Base-by-base conservation (phyloP, 2,888 invertebrate genomes). In the Thumatha senex region DNA sequence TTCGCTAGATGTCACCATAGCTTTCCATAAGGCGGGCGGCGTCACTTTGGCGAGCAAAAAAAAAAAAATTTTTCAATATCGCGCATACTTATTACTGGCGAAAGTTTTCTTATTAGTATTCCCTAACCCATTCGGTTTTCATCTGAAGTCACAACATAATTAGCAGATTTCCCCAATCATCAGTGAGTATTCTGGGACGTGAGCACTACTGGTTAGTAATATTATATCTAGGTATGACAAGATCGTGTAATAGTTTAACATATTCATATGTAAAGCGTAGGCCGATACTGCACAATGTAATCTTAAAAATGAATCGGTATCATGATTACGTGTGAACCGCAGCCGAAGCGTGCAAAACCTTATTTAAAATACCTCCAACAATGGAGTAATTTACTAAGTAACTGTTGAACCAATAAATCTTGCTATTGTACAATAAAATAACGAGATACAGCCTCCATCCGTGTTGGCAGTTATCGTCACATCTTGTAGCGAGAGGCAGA, bases 371-470 rank as follows among this genome's bases (percentile, higher is more conserved):
- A 62, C 45, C 53, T 51, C 49, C 59, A 39, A 43, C 48, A 62
- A 66, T 51, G 66, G 44, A 31, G 36, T 56, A 58, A 67, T 63
- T 63, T 67, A 66, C 50, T 46, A 63, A 63, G 49, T 46, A 65
- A 58, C 52, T 51, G 54, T 48, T 54, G 50, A 40, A 48, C 46
- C 55, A 63, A 65, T 67, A 67, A 65, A 67, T 63, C 29, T 52
- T 47, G 42, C 46, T 50, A 63, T 63, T 67, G 64, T 60, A 63
- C 54, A 52, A 49, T 33, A 42, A 46, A 51, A 44, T 44, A 43
- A 56, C 67, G 56, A 56, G 63, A 65, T 53, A 60, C 64, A 60
- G 53, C 51, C 53, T 55, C 46, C 63, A 51, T 55, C 47, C 59
- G 49, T 64, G 64, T 67, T 41, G 41, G 51, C 33, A 46, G 64